phyloP scores from a whole-genome alignment of 1,140 invertebrate species.

The Calliphora vicina region DNA sequence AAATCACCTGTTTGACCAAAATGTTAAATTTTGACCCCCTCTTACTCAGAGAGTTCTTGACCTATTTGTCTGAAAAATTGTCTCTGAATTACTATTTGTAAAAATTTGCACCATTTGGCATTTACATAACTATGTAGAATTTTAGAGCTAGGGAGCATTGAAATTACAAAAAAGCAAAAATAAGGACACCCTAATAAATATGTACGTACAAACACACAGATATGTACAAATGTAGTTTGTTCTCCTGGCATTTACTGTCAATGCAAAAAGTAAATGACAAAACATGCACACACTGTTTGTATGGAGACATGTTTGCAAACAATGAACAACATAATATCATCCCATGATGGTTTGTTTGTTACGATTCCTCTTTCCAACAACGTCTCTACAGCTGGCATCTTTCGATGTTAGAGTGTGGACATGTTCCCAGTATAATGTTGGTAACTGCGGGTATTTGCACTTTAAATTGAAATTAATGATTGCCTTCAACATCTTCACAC shows the following conservation, averaged over 20 bases:
- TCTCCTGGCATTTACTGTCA: background rate
- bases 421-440: background rate
- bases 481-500: constrained; percentile 27
- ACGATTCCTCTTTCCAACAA: background rate
- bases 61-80: too few species aligned
- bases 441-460: background rate
- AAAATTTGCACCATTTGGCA: too few species aligned
- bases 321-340: background rate
- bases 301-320: background rate
- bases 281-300: background rate
- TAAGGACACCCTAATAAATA: background rate
- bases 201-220: background rate
- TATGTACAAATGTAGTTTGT: background rate
- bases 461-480: constrained; percentile 35
- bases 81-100: too few species aligned
- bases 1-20: too few species aligned
- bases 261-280: background rate
- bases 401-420: background rate
- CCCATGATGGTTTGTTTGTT: background rate
- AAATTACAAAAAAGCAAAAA: too few species aligned
- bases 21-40: too few species aligned
- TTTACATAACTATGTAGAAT: too few species aligned
- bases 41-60: too few species aligned
- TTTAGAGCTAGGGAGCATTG: too few species aligned
- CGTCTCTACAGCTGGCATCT: background rate